Conservation (phyloP, 2,113 vertebrate genomes). For the Scolopax mira region DNA sequence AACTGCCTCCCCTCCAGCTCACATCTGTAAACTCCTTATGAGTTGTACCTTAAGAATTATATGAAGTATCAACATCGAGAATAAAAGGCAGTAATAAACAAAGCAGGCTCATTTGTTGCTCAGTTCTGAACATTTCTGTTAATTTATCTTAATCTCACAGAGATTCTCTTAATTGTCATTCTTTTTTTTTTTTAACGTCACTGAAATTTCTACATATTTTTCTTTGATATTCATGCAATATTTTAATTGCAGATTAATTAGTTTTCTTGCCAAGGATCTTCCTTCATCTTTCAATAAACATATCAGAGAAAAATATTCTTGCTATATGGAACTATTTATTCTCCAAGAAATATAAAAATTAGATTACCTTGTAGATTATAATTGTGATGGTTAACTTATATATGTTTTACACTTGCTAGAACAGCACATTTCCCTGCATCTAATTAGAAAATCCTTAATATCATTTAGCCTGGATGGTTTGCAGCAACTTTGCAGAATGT, state of each 20-base stretch:
- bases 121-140: not conserved
- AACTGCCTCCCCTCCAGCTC: fast-evolving
- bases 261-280: not conserved
- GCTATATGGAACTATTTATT: not conserved
- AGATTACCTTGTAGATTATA: not conserved
- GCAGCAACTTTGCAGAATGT: not conserved
- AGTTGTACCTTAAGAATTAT: not conserved
- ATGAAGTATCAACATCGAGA: not conserved
- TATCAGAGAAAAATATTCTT: not conserved
- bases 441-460: not conserved
- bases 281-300: not conserved
- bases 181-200: not conserved
- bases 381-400: not conserved
- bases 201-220: not conserved
- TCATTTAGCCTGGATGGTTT: not conserved
- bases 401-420: not conserved
- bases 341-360: not conserved
- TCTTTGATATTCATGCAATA: not conserved
- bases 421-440: not conserved
- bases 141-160: not conserved
- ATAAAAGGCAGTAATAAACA: not conserved
- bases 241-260: not conserved
- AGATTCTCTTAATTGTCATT: not conserved
- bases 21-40: not conserved
- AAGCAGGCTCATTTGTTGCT: not conserved